phyloP scores from a whole-genome alignment of 1,140 invertebrate genomes.

The Drosophila lini region DNA sequence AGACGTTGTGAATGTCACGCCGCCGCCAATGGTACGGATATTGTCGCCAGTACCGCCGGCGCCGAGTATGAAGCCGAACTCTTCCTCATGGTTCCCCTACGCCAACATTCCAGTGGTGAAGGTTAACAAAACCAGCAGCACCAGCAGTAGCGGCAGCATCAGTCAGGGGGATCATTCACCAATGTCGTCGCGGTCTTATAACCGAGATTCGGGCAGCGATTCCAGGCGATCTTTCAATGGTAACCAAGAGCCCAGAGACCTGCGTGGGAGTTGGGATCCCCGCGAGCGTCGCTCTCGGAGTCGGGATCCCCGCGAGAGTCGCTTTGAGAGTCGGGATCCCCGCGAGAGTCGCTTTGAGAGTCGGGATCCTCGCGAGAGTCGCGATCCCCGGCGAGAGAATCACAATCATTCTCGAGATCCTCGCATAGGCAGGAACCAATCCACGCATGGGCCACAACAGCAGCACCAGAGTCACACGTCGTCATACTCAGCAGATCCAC shows the following conservation, averaged over 20 bases:
- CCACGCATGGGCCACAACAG: constrained; percentile 5
- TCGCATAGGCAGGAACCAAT: neutral
- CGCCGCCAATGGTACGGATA: neutral
- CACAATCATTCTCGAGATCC: constrained; percentile 14
- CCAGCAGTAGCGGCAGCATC: neutral
- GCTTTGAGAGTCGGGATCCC: neutral
- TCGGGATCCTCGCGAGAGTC: neutral
- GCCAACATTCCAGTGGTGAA: neutral
- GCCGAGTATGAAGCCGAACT: constrained; percentile 13
- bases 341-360: neutral
- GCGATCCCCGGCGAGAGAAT: neutral
- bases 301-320: neutral
- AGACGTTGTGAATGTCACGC: neutral
- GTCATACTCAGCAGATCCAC: neutral
- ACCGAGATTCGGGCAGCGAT: neutral
- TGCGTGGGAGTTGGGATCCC: neutral
- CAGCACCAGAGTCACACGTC: neutral
- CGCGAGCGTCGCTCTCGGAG: neutral
- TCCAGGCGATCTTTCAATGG: neutral
- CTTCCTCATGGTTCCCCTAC: constrained; percentile 1
- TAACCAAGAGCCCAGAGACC: neutral
- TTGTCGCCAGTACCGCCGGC: constrained; percentile 24
- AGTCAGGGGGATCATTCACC: neutral
- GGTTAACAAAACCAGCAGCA: neutral
- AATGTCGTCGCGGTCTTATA: neutral